Conservation (phyloP, 1,140 invertebrate species). For the Augochlora pura region DNA sequence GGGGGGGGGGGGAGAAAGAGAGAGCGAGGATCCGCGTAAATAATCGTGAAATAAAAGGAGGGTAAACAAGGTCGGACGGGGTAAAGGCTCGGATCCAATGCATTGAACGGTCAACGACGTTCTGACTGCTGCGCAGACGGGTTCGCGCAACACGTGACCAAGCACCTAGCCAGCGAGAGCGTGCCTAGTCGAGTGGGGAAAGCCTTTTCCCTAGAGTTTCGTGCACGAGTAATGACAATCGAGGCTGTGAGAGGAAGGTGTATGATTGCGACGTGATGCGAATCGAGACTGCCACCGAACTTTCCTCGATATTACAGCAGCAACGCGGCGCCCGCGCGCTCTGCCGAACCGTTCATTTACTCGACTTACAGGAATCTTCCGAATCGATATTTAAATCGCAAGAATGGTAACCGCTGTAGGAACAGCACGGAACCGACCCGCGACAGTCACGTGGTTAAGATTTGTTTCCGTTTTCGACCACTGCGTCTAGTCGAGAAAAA, state of each 20-base stretch:
- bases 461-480: no score
- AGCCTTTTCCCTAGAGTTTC: slow-evolving; percentile 41
- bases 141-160: slow-evolving; percentile 40
- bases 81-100: slow-evolving; percentile 5
- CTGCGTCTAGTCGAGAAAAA: no score
- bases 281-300: slow-evolving; percentile 28
- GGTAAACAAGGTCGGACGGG: not conserved
- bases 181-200: slow-evolving; percentile 17
- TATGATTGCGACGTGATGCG: slow-evolving; percentile 26
- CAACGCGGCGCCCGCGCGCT: not conserved
- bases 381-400: no score
- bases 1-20: no score
- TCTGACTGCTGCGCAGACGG: slow-evolving; percentile 23
- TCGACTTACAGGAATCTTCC: no score
- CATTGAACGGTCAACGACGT: slow-evolving; percentile 42
- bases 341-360: not conserved
- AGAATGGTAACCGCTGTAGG: no score
- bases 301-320: not conserved
- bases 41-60: not conserved
- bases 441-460: no score
- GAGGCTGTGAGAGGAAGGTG: slow-evolving; percentile 8
- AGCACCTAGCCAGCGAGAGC: slow-evolving; percentile 2
- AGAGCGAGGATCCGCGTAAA: not conserved
- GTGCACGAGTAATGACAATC: slow-evolving; percentile 28
- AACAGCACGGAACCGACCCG: no score